Evolutionary conservation across 2,113 vertebrate species (phyloP), one percentile per base, ranked within the genome.

Genomic region (Tympanuchus pallidicinctus): DNA sequence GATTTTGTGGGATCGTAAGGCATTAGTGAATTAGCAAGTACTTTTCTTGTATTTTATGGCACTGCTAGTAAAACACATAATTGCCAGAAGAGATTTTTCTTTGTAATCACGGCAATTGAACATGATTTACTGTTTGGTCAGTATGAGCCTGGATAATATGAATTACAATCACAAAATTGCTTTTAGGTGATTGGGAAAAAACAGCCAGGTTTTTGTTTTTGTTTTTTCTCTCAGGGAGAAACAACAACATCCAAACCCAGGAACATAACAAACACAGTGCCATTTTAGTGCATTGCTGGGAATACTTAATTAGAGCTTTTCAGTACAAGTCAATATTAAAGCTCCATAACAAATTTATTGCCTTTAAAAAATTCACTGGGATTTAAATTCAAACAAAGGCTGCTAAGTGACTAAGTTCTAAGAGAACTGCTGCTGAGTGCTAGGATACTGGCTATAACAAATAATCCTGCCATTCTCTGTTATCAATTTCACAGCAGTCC

Each of bases 91-190:
- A 48, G 8, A 36, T 84, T 48, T 87, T 74, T 40, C 63, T 94
- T 90, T 86, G 57, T 86, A 94, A 83, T 93, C 86, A 83, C 88
- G 32, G 71, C 74, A 92, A 88, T 74, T 86, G 54, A 90, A 88
- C 27, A 70, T 84, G 83, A 89, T 86, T 93, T 96, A 87, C 91
- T 88, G 40, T 89, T 78, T 42, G 71, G 92, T 91, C 92, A 93
- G 65, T 89, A 54, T 61, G 11, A 95, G 43, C 22, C 64, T 87
- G 86, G 93, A 90, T 83, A 88, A 86, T 59, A 93, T 2, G 3
- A 93, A 88, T 82, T 86, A 40, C 65, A 86, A 75, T 82, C 54
- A 93, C 69, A 77, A 72, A 81, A 89, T 65, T 76, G 91, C 77
- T 94, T 83, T 91, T 91, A 86, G 47, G 61, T 95, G 65, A 91